Conservation (phyloP, 2,113 vertebrate genomes). For the Ictidomys tridecemlineatus region DNA sequence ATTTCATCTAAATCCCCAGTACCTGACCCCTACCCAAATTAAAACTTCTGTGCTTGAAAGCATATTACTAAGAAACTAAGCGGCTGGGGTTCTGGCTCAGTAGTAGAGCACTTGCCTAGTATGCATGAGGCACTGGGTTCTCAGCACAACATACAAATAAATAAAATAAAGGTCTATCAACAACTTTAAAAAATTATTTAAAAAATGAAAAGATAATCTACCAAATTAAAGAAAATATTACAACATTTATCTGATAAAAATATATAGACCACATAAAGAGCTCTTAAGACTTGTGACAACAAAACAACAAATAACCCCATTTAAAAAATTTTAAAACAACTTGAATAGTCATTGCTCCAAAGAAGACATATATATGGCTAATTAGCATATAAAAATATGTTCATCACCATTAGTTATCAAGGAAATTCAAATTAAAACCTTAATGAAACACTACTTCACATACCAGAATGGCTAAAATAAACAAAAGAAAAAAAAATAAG, state of each 20-base stretch:
- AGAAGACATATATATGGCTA: no score
- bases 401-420: no score
- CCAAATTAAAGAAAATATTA: not conserved
- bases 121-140: no score
- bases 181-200: no score
- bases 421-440: not conserved
- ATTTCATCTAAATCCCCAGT: not conserved
- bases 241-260: not conserved
- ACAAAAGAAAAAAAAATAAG: not conserved
- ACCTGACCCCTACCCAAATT: not conserved
- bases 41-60: not conserved
- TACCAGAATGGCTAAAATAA: not conserved
- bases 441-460: not conserved
- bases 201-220: not conserved
- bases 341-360: not conserved
- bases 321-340: not conserved
- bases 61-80: not conserved
- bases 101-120: no score
- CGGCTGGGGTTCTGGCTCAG: no score
- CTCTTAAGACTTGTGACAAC: not conserved
- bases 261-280: not conserved
- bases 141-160: no score
- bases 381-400: no score
- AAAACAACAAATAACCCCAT: not conserved
- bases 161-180: no score